Evolutionary conservation across 2,797 vertebrate species (phyloP).

Genomic region (Rhinogobio ventralis): DNA sequence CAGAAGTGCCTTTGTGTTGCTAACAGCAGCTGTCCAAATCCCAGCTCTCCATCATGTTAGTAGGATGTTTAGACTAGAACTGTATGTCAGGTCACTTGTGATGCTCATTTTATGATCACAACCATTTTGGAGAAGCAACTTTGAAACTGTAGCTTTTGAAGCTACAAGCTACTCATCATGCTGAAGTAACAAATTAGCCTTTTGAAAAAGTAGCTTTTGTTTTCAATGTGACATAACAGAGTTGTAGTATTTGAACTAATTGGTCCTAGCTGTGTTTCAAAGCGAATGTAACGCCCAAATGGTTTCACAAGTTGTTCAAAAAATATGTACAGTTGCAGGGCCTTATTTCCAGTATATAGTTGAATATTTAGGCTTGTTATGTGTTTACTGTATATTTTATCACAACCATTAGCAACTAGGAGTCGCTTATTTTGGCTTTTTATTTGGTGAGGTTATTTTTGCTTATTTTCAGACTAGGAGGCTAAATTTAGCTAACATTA

Average conservation of each 20-base stretch:
- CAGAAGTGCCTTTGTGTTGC: slow-evolving; percentile 59
- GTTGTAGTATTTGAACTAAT: neutral
- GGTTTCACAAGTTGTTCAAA: neutral
- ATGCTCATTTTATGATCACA: slow-evolving; percentile 38
- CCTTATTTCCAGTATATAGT: neutral
- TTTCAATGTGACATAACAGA: neutral
- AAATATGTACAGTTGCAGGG: neutral
- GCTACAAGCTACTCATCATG: neutral
- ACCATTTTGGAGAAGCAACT: slow-evolving; percentile 13
- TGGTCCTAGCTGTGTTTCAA: neutral
- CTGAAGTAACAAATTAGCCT: neutral
- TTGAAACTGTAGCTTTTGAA: neutral
- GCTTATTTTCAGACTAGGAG: too few relatives aligned
- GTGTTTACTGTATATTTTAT: neutral
- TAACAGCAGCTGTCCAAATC: slow-evolving; percentile 52
- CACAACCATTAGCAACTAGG: too few relatives aligned
- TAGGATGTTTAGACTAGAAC: slow-evolving; percentile 49
- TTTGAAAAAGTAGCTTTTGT: neutral
- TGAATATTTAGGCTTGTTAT: neutral
- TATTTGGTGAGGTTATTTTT: neutral
- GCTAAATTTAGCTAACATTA: neutral
- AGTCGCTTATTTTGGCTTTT: neutral
- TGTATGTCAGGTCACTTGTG: slow-evolving; percentile 19
- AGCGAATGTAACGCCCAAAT: neutral
- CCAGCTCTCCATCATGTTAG: slow-evolving; percentile 34